phyloP scores from a whole-genome alignment of 1,140 invertebrate genomes.

The Drosophila carrolli region DNA sequence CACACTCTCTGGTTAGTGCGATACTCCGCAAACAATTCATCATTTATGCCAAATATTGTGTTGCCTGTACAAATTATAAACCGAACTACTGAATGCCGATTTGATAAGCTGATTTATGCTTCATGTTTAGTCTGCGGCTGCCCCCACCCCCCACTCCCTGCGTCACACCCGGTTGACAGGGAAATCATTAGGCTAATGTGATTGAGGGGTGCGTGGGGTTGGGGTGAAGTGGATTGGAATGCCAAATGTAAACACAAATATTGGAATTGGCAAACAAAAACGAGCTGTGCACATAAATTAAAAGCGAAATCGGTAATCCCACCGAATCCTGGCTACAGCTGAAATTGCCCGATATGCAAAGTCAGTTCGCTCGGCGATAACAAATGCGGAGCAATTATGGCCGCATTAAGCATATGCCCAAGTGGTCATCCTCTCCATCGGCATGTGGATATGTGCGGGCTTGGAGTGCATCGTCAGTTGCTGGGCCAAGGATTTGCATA shows the following conservation, averaged over 20 bases:
- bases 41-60: constrained; percentile 51
- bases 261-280: constrained; percentile 60
- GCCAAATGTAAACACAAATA: constrained; percentile 59
- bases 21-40: constrained; percentile 51
- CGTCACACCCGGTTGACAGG: constrained; percentile 41
- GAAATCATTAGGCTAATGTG: constrained; percentile 77
- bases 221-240: constrained; percentile 20
- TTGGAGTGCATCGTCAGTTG: constrained; percentile 19
- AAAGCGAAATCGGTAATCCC: constrained; percentile 44
- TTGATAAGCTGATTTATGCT: constrained; percentile 73
- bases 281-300: constrained; percentile 54
- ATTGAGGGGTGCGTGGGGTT: constrained; percentile 26
- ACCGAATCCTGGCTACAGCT: constrained; percentile 36
- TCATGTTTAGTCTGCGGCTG: constrained; percentile 46
- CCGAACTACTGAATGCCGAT: constrained; percentile 58
- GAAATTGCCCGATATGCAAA: constrained; percentile 47
- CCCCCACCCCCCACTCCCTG: not conserved
- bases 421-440: constrained; percentile 35
- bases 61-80: constrained; percentile 55
- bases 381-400: constrained; percentile 75
- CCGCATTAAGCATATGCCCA: constrained; percentile 61
- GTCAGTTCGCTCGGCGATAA: constrained; percentile 53
- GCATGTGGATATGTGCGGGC: constrained; percentile 7
- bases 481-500: constrained; percentile 61
- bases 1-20: constrained; percentile 3